phyloP scores from a whole-genome alignment of 2,113 vertebrate species.

The Cryptomyrus ogoouensis region DNA sequence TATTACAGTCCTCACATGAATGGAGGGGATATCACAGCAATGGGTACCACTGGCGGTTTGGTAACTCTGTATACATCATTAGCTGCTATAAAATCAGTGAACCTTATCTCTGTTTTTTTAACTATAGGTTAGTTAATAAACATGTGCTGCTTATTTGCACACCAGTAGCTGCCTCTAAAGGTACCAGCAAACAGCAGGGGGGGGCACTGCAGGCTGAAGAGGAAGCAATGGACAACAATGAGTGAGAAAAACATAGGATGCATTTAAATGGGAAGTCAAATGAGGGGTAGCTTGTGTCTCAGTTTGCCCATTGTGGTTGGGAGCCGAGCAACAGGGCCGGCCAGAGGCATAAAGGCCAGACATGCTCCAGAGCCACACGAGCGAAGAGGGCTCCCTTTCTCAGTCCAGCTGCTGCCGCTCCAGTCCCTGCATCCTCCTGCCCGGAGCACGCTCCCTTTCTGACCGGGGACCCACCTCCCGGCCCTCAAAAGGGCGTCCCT shows the following conservation, averaged over 20 bases:
- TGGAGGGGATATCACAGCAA: not conserved
- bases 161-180: not conserved
- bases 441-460: slow-evolving; percentile 16
- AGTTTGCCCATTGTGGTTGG: slow-evolving; percentile 6
- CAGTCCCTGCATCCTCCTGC: not conserved
- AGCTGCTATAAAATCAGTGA: slow-evolving; percentile 20
- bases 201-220: not conserved
- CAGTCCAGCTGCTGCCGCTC: slow-evolving; percentile 24
- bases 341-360: not conserved
- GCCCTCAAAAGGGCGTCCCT: not conserved
- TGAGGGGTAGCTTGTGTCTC: not conserved
- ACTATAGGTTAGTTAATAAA: slow-evolving; percentile 3
- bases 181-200: not conserved
- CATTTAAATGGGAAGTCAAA: slow-evolving; percentile 6
- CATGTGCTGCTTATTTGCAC: slow-evolving; percentile 28
- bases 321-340: not conserved
- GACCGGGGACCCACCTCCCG: not conserved
- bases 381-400: not conserved
- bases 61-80: slow-evolving; percentile 14
- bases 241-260: slow-evolving; percentile 2
- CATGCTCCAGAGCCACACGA: not conserved
- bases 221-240: not conserved
- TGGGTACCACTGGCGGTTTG: not conserved
- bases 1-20: not conserved
- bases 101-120: slow-evolving; percentile 2